phyloP scores from a whole-genome alignment of 2,113 vertebrate species.

The Cichladusa arquata region DNA sequence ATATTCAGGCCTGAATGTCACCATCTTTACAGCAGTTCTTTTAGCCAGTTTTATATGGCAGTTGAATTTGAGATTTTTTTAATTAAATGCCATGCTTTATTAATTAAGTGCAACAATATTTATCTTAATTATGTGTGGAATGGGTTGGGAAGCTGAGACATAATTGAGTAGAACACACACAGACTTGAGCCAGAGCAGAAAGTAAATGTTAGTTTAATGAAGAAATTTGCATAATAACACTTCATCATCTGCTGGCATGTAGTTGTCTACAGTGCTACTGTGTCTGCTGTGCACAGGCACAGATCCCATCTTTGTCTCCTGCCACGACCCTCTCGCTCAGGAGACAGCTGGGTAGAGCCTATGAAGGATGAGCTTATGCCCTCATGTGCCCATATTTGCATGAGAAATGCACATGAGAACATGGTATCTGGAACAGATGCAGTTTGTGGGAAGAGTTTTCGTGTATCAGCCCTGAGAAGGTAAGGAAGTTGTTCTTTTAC shows the following conservation, averaged over 20 bases:
- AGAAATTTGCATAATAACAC: background rate
- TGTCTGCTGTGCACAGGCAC: background rate
- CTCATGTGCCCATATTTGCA: background rate
- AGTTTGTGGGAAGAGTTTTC: background rate
- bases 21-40: background rate
- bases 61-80: background rate
- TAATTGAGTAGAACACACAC: background rate
- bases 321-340: background rate
- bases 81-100: background rate
- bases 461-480: background rate
- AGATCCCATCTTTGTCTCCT: background rate
- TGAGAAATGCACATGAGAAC: background rate
- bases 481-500: background rate
- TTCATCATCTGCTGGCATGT: background rate
- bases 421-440: background rate
- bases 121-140: background rate
- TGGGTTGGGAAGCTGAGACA: background rate
- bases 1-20: background rate
- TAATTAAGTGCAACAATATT: conserved; percentile 28
- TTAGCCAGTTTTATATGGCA: background rate
- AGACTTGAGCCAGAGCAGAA: background rate
- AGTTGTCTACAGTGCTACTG: background rate
- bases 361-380: background rate
- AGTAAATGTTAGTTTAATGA: background rate
- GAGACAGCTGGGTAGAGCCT: background rate